Conservation (phyloP, 2,113 vertebrate species). For the Pteronura brasiliensis region DNA sequence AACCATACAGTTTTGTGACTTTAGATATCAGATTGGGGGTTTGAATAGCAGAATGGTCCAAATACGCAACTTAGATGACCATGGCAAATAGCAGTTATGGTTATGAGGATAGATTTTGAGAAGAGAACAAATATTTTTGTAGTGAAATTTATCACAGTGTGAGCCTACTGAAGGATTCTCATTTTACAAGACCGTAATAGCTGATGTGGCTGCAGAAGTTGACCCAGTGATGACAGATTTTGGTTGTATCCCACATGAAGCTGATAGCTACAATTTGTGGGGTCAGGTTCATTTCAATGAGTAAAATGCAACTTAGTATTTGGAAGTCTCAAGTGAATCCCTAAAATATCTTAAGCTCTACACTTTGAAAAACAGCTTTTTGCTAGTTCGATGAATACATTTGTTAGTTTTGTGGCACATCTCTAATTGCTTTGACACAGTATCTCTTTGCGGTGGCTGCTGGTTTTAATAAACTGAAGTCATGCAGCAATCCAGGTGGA, state of each 20-base stretch:
- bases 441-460: neutral
- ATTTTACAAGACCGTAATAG: neutral
- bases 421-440: conserved; percentile 11
- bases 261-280: neutral
- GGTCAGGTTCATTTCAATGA: neutral
- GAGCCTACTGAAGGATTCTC: neutral
- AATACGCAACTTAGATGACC: neutral
- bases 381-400: neutral
- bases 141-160: neutral
- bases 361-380: neutral
- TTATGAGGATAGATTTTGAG: neutral
- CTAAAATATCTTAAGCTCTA: neutral
- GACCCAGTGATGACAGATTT: neutral
- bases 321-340: neutral
- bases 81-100: neutral
- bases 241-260: neutral
- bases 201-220: neutral
- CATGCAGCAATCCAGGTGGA: neutral
- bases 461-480: neutral
- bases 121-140: neutral
- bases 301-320: neutral
- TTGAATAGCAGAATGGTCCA: neutral
- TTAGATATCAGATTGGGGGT: neutral
- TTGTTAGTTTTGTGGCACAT: neutral
- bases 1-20: neutral